Base-by-base conservation (phyloP, 1,140 invertebrate genomes). In the Pissodes strobi region DNA sequence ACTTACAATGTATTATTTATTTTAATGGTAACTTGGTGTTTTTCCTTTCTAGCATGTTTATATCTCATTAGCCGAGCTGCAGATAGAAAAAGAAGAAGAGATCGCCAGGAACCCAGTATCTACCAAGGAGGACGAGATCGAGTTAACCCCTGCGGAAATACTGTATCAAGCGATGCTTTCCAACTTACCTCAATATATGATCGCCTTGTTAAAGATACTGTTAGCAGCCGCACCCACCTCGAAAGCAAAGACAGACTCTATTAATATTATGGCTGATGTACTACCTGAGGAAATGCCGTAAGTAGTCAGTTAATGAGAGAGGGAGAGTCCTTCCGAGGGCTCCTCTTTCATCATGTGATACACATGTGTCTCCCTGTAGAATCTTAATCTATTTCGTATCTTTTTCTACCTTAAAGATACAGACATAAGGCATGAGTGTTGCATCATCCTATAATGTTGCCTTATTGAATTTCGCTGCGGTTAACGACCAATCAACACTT, bases 211-310 rank as follows among this genome's bases (percentile, higher is more conserved):
- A 13, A 99, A 99, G 84, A 95, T 99, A 71, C 83, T 99, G 18
- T 82, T 99, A 39, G 97, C 97, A 43, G 95, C 97, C 45, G 94
- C 96, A 13, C 97, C 97, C 0, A 98, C 96, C 2, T 97, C 94
- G 15, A 99, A 98, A 82, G 89, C 95, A 13, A 99, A 99, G 83
- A 95, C 93, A 22, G 97, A 99, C 77, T 97, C 95, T 51, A 95
- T 99, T 71, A 99, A 99, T 81, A 98, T 99, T 34, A 90, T 99
- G 86, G 90, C 94, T 43, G 98, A 99, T 82, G 90, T 99, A 38
- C 79, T 99, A 64, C 95, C 95, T 3, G 94, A 96, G 81, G 94
- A 96, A 82, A 96, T 97, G 92, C 94, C 95, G 82, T 64, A 56
- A 56, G 61, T 52, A n/a, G n/a, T 10, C 27, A 82, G 9, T 60